Conservation (phyloP, 2,113 vertebrate genomes). For the Pionites leucogaster region DNA sequence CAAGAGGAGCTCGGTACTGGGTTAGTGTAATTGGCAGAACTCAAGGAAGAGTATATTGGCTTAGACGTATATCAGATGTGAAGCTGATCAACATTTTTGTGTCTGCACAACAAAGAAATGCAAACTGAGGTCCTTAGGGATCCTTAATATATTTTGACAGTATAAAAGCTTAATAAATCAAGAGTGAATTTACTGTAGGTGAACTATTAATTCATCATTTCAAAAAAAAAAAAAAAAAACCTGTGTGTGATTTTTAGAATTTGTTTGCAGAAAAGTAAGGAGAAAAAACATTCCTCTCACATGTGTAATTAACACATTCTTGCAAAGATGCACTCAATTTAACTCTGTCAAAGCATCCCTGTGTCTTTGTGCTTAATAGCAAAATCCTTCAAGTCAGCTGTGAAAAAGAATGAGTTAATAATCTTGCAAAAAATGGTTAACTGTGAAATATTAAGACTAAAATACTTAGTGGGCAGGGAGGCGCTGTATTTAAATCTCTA, state of each 20-base stretch:
- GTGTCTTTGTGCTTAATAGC: not conserved
- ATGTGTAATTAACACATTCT: slow-evolving; percentile 19
- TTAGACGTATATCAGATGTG: not conserved
- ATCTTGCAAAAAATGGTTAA: slow-evolving; percentile 8
- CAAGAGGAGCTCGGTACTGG: not conserved
- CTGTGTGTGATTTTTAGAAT: not conserved
- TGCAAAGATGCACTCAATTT: not conserved
- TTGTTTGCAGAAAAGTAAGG: slow-evolving; percentile 9
- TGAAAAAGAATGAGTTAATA: slow-evolving; percentile 32
- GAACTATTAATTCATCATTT: not conserved
- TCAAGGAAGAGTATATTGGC: not conserved
- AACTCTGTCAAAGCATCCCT: slow-evolving; percentile 5
- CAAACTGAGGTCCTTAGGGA: not conserved
- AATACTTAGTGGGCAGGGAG: not conserved
- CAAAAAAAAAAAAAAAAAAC: not conserved
- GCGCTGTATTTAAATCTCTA: not conserved
- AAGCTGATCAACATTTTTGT: slow-evolving; percentile 3
- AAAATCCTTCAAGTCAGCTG: slow-evolving; percentile 34
- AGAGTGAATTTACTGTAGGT: not conserved
- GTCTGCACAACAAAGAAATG: slow-evolving; percentile 14
- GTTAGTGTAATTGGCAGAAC: not conserved
- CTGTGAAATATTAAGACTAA: not conserved
- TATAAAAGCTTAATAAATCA: slow-evolving; percentile 24
- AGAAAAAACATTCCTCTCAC: not conserved
- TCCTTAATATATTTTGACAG: slow-evolving; percentile 1